Conservation (phyloP, 2,113 vertebrate species). For the Lanius ludovicianus region DNA sequence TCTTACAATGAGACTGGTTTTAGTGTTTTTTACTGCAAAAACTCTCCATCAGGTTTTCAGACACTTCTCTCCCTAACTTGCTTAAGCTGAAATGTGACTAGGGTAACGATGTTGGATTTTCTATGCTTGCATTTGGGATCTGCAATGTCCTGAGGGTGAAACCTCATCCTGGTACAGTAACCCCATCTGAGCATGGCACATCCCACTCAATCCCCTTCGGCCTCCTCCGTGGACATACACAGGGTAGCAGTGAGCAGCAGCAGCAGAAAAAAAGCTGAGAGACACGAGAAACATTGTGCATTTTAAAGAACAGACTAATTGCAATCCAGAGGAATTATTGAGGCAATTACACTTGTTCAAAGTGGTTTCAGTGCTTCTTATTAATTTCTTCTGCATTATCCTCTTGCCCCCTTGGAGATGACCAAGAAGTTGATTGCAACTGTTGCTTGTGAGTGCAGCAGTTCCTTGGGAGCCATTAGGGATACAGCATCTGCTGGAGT, state of each 20-base stretch:
- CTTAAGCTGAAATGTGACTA: background rate
- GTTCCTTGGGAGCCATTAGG: background rate
- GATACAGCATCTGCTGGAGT: constrained; percentile 32
- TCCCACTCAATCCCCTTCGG: background rate
- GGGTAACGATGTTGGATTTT: background rate
- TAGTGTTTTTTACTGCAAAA: background rate
- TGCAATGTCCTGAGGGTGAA: background rate
- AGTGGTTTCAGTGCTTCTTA: background rate
- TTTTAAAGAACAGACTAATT: background rate
- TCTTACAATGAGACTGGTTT: background rate
- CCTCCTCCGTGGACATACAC: background rate
- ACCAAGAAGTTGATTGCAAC: constrained; percentile 13
- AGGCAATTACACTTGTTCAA: background rate
- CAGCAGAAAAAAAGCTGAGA: background rate
- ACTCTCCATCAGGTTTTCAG: background rate
- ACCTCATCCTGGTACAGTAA: background rate
- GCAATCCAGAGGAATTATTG: background rate
- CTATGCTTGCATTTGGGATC: background rate
- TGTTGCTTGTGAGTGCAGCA: background rate
- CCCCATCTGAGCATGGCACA: rapidly evolving
- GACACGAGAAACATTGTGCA: background rate
- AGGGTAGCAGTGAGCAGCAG: background rate
- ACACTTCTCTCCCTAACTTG: background rate
- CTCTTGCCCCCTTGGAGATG: constrained; percentile 4
- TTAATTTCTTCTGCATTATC: constrained; percentile 1